Percentiles rank a stretch among this genome's conserved stretches.
phyloP scores from a whole-genome alignment of 35 echinoderm and acorn worm genomes.

The Heliocidaris tuberculata region DNA sequence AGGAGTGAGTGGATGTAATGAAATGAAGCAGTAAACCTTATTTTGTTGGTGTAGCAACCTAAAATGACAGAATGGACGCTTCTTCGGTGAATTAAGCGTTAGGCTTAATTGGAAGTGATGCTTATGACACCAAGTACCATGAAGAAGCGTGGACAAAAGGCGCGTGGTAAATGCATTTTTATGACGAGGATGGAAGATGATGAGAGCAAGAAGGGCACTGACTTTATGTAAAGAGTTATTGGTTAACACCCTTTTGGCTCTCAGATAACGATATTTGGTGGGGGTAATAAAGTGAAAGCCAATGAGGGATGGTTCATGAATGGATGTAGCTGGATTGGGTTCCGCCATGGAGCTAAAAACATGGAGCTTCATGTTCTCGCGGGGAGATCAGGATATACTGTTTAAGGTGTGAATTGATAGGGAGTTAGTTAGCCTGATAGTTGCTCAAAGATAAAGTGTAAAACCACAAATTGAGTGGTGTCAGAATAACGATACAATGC shows the following conservation, averaged over 20 bases:
- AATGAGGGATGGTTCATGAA: not conserved
- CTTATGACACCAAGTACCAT: not conserved
- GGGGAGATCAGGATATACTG: not conserved
- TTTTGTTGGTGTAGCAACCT: not conserved
- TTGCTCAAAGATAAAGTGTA: not conserved
- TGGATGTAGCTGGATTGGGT: not conserved
- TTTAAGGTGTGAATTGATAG: not conserved
- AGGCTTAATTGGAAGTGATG: not conserved
- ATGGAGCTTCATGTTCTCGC: not conserved
- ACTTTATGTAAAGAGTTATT: not conserved
- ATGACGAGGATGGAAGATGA: not conserved
- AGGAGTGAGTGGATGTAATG: not conserved
- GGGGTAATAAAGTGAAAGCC: conserved; percentile 15
- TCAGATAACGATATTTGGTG: not conserved
- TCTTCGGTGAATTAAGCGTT: not conserved
- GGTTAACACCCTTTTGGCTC: not conserved
- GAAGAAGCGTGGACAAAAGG: not conserved
- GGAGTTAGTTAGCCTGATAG: not conserved
- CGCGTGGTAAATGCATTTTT: not conserved
- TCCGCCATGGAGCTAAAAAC: not conserved
- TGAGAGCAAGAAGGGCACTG: not conserved
- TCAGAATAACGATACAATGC: not conserved
- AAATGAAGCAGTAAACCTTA: not conserved
- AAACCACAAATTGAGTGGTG: conserved; percentile 8
- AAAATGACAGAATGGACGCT: conserved; percentile 8